A percentile compares a stretch with the other conserved stretches of the same genome.
Conservation (phyloP, 1,140 invertebrate species). For the Euura saliciscinereae region DNA sequence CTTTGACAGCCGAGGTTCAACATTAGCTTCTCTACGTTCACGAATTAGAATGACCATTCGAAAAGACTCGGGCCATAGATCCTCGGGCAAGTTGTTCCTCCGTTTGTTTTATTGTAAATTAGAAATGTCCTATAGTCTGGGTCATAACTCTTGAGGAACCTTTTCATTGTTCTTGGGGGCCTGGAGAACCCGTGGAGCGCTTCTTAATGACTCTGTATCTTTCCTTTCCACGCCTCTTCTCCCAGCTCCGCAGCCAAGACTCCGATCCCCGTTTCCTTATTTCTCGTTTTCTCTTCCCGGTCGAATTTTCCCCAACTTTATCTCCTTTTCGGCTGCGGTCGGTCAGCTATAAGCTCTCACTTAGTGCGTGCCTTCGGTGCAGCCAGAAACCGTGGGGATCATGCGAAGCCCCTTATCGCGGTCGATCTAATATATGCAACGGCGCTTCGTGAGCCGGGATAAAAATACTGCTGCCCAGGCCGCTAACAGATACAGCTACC, state of each 20-base stretch:
- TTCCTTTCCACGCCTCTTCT: conserved; percentile 8
- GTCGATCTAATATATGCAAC: conserved; percentile 14
- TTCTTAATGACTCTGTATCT: conserved; percentile 1
- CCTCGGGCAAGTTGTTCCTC: neutral
- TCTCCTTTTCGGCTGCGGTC: neutral
- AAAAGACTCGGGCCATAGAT: neutral
- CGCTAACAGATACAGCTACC: neutral
- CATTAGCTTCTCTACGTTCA: too few species aligned
- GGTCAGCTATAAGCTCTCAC: neutral
- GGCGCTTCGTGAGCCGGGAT: neutral
- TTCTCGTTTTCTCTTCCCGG: conserved; percentile 8
- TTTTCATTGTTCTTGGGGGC: conserved; percentile 32
- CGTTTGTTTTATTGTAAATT: neutral
- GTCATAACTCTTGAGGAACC: conserved; percentile 8
- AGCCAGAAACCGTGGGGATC: conserved; percentile 5
- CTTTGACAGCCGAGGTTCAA: too few species aligned
- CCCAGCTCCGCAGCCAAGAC: neutral
- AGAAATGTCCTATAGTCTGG: conserved; percentile 1
- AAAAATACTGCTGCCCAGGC: neutral
- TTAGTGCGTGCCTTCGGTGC: neutral
- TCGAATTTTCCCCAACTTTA: neutral
- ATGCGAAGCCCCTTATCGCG: conserved; percentile 5
- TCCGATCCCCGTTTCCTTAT: conserved; percentile 9
- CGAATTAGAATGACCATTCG: too few species aligned
- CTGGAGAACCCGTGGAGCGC: conserved; percentile 11